Evolutionary conservation across 2,888 invertebrate genomes (phyloP), one percentile per base, ranked within the genome.

Genomic region (Sphecodes monilicornis): DNA sequence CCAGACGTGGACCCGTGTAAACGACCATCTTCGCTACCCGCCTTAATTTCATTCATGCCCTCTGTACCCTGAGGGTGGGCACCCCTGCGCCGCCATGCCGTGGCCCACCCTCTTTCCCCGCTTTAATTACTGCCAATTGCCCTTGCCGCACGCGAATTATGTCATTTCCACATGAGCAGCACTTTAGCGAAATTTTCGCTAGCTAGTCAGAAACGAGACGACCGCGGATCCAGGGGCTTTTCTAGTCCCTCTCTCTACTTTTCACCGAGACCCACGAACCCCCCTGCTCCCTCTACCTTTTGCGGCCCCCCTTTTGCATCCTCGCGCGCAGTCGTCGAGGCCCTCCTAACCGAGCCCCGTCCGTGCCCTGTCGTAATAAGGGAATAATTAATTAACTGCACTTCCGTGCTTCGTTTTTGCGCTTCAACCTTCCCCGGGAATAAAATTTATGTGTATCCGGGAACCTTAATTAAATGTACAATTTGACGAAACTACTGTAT

Each of bases 121-220:
- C 93, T 93, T 94, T 93, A 94, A 94, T 94, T 94, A 93, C 94
- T 91, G 93, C 90, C 93, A 94, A 94, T 94, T 94, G 91, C 91
- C 91, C 91, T 90, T 91, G 91, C 91, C 90, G 93, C 92, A 92
- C 92, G 92, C 92, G 93, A 94, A 93, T 94, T 93, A 93, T 93
- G 93, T 93, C 92, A 93, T 93, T 93, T 93, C 87, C 90, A 88
- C 89, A 88, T 91, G 85, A 84, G 90, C 91, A 89, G 90, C 89
- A 87, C 86, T 89, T 89, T 86, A 86, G 88, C 83, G 85, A 89
- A 90, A 90, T 90, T 90, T 91, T 91, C 90, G 88, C 88, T 87
- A 87, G 91, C 86, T 89, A 88, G 90, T 90, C 90, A 85, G 91
- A 86, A 90, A 88, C 85, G 91, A 90, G 90, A 90, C 88, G 91